phyloP scores from a whole-genome alignment of 2,888 invertebrate genomes.

The Nymphalis urticae region DNA sequence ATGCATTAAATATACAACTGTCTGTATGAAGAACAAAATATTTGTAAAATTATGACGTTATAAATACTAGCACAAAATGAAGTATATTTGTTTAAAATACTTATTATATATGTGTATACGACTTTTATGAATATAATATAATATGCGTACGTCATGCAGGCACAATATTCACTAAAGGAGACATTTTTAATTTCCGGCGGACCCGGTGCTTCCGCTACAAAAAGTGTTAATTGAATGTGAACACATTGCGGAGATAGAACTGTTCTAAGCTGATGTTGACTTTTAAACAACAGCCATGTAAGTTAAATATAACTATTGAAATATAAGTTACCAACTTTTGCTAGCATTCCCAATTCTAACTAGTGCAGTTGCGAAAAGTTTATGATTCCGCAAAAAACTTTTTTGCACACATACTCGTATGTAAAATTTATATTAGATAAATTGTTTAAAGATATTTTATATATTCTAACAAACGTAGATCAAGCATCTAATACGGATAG shows the following conservation, averaged over 20 bases:
- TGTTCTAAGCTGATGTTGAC: conserved; percentile 37
- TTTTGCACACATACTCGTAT: not conserved
- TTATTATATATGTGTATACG: conserved; percentile 19
- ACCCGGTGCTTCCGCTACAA: conserved; percentile 65
- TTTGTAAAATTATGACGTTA: not conserved
- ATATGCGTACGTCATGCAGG: conserved; percentile 31
- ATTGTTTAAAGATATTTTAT: no score
- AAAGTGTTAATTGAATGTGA: conserved; percentile 75
- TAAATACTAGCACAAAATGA: not conserved
- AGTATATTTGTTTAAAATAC: not conserved
- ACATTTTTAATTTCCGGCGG: conserved; percentile 78
- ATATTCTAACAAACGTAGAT: not conserved
- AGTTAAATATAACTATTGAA: conserved; percentile 8
- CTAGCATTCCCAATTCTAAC: not conserved
- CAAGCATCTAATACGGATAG: conserved; percentile 5
- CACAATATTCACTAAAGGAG: conserved; percentile 49
- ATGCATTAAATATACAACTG: not conserved
- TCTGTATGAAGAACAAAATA: not conserved
- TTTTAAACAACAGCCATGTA: not conserved
- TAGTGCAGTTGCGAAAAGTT: not conserved
- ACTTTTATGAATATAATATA: conserved; percentile 31
- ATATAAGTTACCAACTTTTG: conserved; percentile 3
- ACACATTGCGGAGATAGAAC: conserved; percentile 46
- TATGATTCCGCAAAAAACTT: conserved; percentile 2
- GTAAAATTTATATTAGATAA: not conserved